Base-by-base conservation (phyloP, 2,797 vertebrate species). In the Nothura maculosa region DNA sequence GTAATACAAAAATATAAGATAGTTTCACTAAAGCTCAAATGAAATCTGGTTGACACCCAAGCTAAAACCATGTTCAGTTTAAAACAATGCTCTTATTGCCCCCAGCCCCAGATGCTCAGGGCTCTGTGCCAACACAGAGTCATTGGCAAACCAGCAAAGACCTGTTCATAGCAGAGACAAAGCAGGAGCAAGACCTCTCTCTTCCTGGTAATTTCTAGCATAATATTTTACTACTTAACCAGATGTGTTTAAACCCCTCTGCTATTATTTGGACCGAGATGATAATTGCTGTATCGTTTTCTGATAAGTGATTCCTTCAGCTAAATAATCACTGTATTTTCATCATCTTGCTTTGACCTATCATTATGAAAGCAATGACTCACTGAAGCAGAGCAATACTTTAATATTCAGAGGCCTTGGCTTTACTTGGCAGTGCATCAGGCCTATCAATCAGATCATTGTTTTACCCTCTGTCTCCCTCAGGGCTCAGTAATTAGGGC, bases 181-280 rank as follows among this genome's bases (percentile, higher is more conserved):
- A 0, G 17, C 2, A 58, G 36, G 9, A 79, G 34, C 32, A 57
- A 21, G 24, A 40, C 6, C 34, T 9, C 36, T 9, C 36, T 64
- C 13, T 40, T 48, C 30, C 30, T 34, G 16, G 18, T 20, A 20
- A 30, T 25, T 32, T 11, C 61, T 32, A 3, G 0, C 3, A 5
- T 1, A 0, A 61, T 32, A 40, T 7, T 6, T 6, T 36, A 13
- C 7, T 54, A 0, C 10, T 22, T 32, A 28, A 17, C 7, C 10
- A 18, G 68, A 10, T 0, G 1, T 20, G 32, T 12, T 34, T 10
- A 7, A 68, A 52, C 34, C 61, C 69, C 22, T 84, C 27, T 77
- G 30, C 52, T 76, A 36, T 21, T 40, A 24, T 67, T 78, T 0
- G 3, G 32, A 20, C 6, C 2, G 10, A 68, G 27, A 12, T 11